Base-by-base conservation (phyloP, 2,113 vertebrate genomes). In the Dunckerocampus dactyliophorus region DNA sequence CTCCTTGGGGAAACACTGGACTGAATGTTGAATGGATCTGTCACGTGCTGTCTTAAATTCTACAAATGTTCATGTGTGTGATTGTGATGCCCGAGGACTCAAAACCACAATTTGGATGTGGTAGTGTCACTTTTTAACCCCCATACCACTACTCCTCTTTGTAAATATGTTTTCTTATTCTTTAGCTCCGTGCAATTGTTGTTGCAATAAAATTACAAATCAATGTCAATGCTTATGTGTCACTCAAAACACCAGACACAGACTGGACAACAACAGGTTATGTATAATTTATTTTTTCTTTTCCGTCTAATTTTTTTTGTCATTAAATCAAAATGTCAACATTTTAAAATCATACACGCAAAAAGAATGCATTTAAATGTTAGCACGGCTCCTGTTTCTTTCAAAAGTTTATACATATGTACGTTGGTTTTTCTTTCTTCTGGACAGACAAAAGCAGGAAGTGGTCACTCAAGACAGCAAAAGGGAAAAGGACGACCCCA, bases 321-420 rank as follows among this genome's bases (percentile, higher is more conserved):
- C 82, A 91, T 43, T 43, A 95, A 95, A 95, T 94, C 95, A 94
- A 94, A 90, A 94, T 93, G 91, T 94, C 94, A 93, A 94, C 92
- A 92, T 82, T 88, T 94, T 94, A 93, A 94, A 94, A 95, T 95
- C 94, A 94, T 94, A 92, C 93, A 97, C 94, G 90, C 87, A 93
- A 84, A 86, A 90, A 93, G 85, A 90, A 93, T 82, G 92, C 92
- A 91, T 90, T 91, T 87, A 89, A 90, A 89, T 88, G 92, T 96
- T 93, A 94, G 93, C 92, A 93, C 91, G 72, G 91, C 91, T 95
- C 91, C 91, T 3, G 39, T 43, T 43, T 43, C 39, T 94, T 94
- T 42, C 15, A 92, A 92, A 87, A 95, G 92, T 95, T 90, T 94
- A 93, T 95, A 95, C 93, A 95, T 95, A 95, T 95, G 93, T 95